Evolutionary conservation across 2,113 vertebrate genomes (phyloP).

Genomic region (Arenaria interpres): DNA sequence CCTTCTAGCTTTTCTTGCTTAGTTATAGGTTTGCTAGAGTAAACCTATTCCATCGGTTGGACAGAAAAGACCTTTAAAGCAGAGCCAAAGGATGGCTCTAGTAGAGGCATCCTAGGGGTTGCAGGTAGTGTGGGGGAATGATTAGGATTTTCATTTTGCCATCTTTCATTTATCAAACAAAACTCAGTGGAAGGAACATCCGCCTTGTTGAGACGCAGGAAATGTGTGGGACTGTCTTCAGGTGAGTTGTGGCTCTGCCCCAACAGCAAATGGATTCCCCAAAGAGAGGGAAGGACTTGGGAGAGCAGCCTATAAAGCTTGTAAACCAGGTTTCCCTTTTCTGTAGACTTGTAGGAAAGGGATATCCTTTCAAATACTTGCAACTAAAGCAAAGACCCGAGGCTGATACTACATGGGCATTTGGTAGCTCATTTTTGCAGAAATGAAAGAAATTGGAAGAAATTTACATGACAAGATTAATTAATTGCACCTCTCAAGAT

Average conservation of each 20-base stretch:
- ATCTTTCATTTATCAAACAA: background rate
- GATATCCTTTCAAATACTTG: background rate
- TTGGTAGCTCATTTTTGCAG: background rate
- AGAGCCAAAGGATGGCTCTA: background rate
- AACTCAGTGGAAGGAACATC: background rate
- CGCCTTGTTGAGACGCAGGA: rapidly evolving
- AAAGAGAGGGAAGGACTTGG: background rate
- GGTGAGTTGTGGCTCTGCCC: background rate
- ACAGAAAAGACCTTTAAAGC: background rate
- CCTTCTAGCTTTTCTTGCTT: background rate
- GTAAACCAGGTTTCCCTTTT: background rate
- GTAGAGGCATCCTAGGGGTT: background rate
- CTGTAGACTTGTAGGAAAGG: background rate
- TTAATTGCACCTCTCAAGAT: background rate
- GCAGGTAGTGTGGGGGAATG: background rate
- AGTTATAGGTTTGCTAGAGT: background rate
- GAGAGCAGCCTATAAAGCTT: background rate
- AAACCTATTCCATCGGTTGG: background rate
- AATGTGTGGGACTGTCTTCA: background rate
- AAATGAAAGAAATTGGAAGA: background rate
- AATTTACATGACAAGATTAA: background rate
- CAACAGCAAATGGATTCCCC: background rate
- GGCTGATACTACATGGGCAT: background rate
- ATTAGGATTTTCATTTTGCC: background rate
- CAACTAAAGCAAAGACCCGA: background rate